Percentiles rank a stretch among this genome's conserved stretches.
Evolutionary conservation across 2,888 invertebrate species (phyloP).

Genomic region (Synergus laeviventris): DNA sequence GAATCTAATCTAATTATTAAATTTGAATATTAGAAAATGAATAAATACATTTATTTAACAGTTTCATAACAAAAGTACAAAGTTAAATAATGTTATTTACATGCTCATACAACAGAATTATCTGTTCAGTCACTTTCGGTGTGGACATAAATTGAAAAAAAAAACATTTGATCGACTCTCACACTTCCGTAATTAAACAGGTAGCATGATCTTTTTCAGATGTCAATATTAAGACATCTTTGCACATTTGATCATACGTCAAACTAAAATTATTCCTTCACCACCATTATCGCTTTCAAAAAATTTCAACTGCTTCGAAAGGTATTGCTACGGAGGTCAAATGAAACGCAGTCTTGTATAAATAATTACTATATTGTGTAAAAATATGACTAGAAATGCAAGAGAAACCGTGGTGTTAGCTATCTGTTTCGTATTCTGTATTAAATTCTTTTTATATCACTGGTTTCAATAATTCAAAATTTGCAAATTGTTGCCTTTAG

Average conservation of each 20-base stretch:
- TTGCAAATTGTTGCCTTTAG: slow-evolving; percentile 22
- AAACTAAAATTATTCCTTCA: neutral
- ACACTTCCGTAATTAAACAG: neutral
- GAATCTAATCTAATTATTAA: neutral
- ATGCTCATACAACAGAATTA: slow-evolving; percentile 8
- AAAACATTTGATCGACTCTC: neutral
- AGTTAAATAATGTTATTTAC: slow-evolving; percentile 30
- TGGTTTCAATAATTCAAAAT: slow-evolving; percentile 22
- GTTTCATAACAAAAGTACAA: slow-evolving; percentile 53
- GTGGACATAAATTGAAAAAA: neutral
- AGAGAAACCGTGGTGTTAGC: slow-evolving; percentile 44
- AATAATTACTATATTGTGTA: slow-evolving; percentile 59
- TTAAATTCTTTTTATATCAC: slow-evolving; percentile 8
- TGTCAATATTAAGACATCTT: slow-evolving; percentile 10
- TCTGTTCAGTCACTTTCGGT: slow-evolving; percentile 31
- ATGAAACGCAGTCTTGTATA: slow-evolving; percentile 57
- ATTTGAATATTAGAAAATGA: slow-evolving; percentile 47
- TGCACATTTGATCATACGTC: neutral
- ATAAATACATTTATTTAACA: slow-evolving; percentile 67
- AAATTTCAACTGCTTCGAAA: slow-evolving; percentile 18
- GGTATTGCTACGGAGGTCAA: slow-evolving; percentile 47
- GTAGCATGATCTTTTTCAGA: slow-evolving; percentile 7
- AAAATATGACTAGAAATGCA: slow-evolving; percentile 58
- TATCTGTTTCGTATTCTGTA: slow-evolving; percentile 6
- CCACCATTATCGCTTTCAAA: slow-evolving; percentile 11